Evolutionary conservation across 2,888 invertebrate species (phyloP), one percentile per base, ranked within the genome.

Genomic region (Drosophila testacea): DNA sequence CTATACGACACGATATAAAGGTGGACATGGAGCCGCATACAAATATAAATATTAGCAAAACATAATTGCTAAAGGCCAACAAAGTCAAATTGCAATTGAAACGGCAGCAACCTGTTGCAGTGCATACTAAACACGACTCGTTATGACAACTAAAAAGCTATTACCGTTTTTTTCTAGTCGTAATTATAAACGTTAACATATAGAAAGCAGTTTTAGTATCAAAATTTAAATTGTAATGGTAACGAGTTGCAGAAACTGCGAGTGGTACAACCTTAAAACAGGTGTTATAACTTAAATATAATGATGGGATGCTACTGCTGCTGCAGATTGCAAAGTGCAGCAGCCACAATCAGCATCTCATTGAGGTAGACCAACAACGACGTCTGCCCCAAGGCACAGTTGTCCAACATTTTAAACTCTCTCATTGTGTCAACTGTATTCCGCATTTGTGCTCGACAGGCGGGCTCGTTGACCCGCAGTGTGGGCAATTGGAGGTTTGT

Each of bases 311-410:
- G 28, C 46, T 73, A 83, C 32, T 91, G 91, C 46, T 91, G 91
- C 67, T 92, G 92, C 48, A 92, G 77, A 83, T 92, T 92, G 27
- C 86, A 91, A 4, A 92, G 76, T 4, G 91, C 92, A 13, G 91
- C 91, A 9, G 90, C 89, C 27, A 92, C 90, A 63, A 90, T 79
- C 65, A 92, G 69, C 75, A 92, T 90, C 79, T 92, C 92, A 83
- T 91, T 92, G 4, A 92, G 81, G 76, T 92, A 91, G 48, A 90
- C 88, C 77, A 91, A 86, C 36, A 92, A 67, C 48, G 90, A 70
- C 13, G 88, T 82, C 66, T 92, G 90, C 51, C 90, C 81, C 66
- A 92, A 81, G 36, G 90, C 86, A 61, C 88, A 83, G 27, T 92
- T 90, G 55, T 90, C 91, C 10, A 92, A 74, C 42, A 92, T 82